A percentile compares a stretch with the other conserved stretches of the same genome.
Evolutionary conservation across 2,113 vertebrate species (phyloP).

Genomic region (Bubalus kerabau): DNA sequence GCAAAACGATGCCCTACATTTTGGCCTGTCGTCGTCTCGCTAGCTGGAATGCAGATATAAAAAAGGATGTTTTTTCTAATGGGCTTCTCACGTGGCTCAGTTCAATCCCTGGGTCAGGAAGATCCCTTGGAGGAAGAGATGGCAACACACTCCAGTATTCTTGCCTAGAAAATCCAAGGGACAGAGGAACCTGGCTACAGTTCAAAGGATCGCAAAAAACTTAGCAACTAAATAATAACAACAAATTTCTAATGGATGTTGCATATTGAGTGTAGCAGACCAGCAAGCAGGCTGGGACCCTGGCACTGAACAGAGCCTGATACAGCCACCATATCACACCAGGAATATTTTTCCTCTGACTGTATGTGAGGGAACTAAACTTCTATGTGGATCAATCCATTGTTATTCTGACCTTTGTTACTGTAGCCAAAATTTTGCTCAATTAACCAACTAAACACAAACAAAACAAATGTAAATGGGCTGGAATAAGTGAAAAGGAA

Average conservation of each 20-base stretch:
- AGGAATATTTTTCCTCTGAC: not conserved
- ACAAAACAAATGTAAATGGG: not conserved
- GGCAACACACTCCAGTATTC: not conserved
- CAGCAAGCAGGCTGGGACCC: not conserved
- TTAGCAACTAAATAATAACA: not conserved
- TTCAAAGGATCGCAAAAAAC: not conserved
- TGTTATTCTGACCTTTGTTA: not conserved
- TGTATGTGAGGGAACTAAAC: not conserved
- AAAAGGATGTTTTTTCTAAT: not conserved
- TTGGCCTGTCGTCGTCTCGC: not conserved
- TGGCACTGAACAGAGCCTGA: not conserved
- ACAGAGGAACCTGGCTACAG: not conserved
- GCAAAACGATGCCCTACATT: not conserved
- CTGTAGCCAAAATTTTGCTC: not conserved
- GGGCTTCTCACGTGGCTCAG: not conserved
- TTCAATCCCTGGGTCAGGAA: not conserved
- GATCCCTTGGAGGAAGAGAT: not conserved
- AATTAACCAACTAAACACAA: not conserved
- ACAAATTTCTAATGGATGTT: not conserved
- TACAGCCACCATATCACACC: not conserved
- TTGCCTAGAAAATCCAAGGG: not conserved
- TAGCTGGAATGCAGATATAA: not conserved
- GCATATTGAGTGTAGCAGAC: not conserved
- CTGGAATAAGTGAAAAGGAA: not conserved
- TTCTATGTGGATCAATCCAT: not conserved